Evolutionary conservation across 2,113 vertebrate species (phyloP), one percentile per base, ranked within the genome.

Genomic region (Fregetta grallaria): DNA sequence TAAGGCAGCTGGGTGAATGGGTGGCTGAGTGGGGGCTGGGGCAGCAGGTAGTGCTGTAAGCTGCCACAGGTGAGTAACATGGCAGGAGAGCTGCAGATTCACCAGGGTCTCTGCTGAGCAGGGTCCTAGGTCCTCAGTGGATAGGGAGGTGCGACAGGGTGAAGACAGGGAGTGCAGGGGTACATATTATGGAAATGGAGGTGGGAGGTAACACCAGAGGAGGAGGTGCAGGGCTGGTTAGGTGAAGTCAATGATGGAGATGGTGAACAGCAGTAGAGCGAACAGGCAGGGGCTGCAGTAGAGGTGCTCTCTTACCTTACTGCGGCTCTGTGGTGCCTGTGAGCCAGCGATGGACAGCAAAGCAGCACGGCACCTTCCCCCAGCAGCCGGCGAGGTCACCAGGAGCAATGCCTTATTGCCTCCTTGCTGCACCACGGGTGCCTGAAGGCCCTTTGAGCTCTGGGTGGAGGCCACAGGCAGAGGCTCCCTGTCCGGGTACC

Each of bases 231-330:
- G 38, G 7, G 1, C 15, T 29, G 53, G 10, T 9, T 42, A 2
- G 11, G 25, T 15, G 76, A 44, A 84, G 32, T 29, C 22, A 6
- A 2, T 3, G 20, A 20, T 0, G 49, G 71, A n/a, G 26, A 50
- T 1, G 12, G 23, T 14, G 66, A 83, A 53, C 47, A 32, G 42
- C 17, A 22, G n/a, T 2, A 14, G 30, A 45, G 16, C 0, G 2
- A 85, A 65, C 1, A 3, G 13, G 8, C 72, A 36, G 53, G 8
- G 6, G 53, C 61, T 58, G 74, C 42, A 26, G 49, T 38, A 79
- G 75, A 34, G 38, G 2, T 20, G 34, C 11, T 83, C 26, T 70
- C 30, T 18, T 12, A 5, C 50, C 22, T 70, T 10, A 16, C 29
- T 36, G 1, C 16, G 9, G 50, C n/a, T 67, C 67, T 6, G 8